phyloP scores from a whole-genome alignment of 2,888 invertebrate species.

The Tetheella fluctuosa region DNA sequence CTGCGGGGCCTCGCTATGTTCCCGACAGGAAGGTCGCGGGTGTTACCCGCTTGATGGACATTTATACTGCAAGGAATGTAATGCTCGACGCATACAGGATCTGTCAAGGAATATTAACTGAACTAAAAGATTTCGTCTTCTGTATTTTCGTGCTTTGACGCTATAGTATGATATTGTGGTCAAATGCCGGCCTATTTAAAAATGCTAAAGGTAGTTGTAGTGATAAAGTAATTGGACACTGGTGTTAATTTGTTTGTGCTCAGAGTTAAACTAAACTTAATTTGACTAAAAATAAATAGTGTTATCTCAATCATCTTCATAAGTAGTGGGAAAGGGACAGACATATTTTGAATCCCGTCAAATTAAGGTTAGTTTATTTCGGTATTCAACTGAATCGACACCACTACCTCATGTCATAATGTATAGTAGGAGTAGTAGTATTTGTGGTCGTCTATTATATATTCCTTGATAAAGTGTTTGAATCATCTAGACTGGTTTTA shows the following conservation, averaged over 20 bases:
- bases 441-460: neutral
- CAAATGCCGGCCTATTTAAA: too few species aligned
- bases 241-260: too few species aligned
- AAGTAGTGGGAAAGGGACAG: too few species aligned
- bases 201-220: too few species aligned
- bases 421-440: neutral
- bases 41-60: slow-evolving; percentile 99
- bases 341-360: too few species aligned
- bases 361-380: too few species aligned
- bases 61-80: slow-evolving; percentile 97
- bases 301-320: too few species aligned
- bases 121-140: slow-evolving; percentile 8
- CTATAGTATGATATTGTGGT: neutral
- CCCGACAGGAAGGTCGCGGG: slow-evolving; percentile 96
- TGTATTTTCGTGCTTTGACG: neutral
- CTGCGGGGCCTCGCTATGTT: slow-evolving; percentile 94
- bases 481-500: neutral
- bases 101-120: slow-evolving; percentile 87
- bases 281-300: too few species aligned
- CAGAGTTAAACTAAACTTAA: too few species aligned
- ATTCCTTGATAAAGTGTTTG: neutral
- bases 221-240: too few species aligned
- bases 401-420: neutral
- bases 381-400: too few species aligned
- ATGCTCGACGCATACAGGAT: slow-evolving; percentile 95